Evolutionary conservation across 2,113 vertebrate species (phyloP), one percentile per base, ranked within the genome.

Genomic region (Xenopus laevis): DNA sequence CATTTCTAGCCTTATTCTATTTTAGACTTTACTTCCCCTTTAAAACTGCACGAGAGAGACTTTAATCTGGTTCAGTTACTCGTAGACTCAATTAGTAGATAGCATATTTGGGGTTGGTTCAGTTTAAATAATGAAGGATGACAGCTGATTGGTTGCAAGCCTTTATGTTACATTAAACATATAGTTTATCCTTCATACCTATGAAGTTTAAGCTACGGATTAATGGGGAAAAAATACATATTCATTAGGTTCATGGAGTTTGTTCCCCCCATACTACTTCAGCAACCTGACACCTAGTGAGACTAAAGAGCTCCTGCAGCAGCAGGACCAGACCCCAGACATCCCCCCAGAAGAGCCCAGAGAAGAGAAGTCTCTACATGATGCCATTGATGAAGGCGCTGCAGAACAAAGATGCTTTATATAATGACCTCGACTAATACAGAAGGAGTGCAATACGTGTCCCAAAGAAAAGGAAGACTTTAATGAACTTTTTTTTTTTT

Each of bases 231-330:
- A 40, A 40, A 40, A 6, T 33, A 7, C 58, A 13, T 13, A 23
- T 45, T 40, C 17, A 81, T 55, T 71, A 96, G 95, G 74, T 94
- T 95, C 46, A 30, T 90, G 80, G 86, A 95, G 80, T 85, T 93
- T 83, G 92, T 81, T 4, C 93, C 94, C n/a, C 4, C 91, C 93
- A 40, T 96, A 96, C 77, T 96, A 93, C 65, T 96, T 96, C 84
- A 96, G 89, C 81, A 98, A 98, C 21, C 90, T 98, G 82, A 94
- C 96, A 53, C 81, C 90, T 12, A 96, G 94, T 79, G 94, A 98
- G 77, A 95, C 91, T 65, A 96, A 96, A 82, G 93, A 94, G 33
- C 85, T 98, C 27, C 88, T 96, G 64, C 95, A 95, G 64, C 95
- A 95, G 74, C 86, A 90, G 72, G 83, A 86, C 47, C 80, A 82